Evolutionary conservation across 2,113 vertebrate genomes (phyloP), one percentile per base, ranked within the genome.

Genomic region (Sander vitreus): DNA sequence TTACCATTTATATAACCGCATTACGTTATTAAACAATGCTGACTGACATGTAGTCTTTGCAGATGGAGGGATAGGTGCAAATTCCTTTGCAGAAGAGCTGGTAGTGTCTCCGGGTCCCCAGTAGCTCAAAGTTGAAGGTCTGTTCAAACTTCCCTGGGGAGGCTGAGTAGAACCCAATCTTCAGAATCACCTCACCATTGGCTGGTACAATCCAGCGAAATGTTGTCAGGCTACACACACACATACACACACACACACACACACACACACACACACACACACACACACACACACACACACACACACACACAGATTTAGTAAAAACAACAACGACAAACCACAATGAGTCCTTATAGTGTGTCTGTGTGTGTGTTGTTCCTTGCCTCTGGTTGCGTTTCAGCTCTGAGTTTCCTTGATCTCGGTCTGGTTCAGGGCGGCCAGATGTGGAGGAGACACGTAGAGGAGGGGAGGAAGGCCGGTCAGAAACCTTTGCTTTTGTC

Each of bases 131-230:
- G 81, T 92, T 96, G 63, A 97, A 93, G 0, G 78, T 95, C 85
- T 97, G 96, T 16, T 97, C 94, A 89, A 97, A 98, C 4, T 70
- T 93, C 6, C 96, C 97, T 0, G 69, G 36, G 1, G 80, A 75
- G 0, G 13, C 62, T 12, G 98, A 95, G 60, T 93, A 92, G 91
- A 98, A 99, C 83, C 89, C 93, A 12, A 98, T 59, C 77, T 85
- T 95, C 69, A 99, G 55, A 0, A 82, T 66, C 68, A 97, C 93
- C 81, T 96, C 88, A 0, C 95, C 91, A 0, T 64, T 85, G 43
- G 96, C 91, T 4, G 96, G 97, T 18, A 97, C 96, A 0, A 95
- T 79, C 98, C 98, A 99, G 23, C 97, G 96, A 88, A 94, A 97
- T 33, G 55, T 76, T 14, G 76, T 95, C 73, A 96, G 84, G 65